These are phyloP conservation scores for Mungos mungo DNA, from an alignment of 2,113 vertebrate species.

Conservation along the genomic window DNA sequence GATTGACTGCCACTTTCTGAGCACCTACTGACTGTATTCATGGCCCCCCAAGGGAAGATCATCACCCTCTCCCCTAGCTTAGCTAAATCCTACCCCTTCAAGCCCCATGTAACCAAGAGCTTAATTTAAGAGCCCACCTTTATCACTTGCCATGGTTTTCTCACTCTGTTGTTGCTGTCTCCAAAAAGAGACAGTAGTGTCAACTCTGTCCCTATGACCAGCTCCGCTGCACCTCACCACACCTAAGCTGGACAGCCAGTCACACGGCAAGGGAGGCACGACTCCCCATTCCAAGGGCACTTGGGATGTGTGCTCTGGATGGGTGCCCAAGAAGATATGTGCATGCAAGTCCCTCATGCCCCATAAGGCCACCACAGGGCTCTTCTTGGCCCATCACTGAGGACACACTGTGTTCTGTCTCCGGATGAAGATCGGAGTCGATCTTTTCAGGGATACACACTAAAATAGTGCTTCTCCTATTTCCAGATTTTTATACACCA, in stretches of 20 bases:
- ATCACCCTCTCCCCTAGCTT: background rate
- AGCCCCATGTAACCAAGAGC: background rate
- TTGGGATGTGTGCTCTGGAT: background rate
- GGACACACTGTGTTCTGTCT: background rate
- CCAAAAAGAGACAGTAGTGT: slow-evolving; percentile 37
- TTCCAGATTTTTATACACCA: background rate
- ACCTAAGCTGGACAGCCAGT: background rate
- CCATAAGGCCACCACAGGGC: background rate
- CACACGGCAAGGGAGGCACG: background rate
- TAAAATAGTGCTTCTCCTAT: background rate
- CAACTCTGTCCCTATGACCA: background rate
- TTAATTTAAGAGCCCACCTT: slow-evolving; percentile 37
- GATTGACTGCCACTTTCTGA: background rate
- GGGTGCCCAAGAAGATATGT: background rate
- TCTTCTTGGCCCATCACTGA: background rate
- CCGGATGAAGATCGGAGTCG: background rate
- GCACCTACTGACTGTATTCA: background rate
- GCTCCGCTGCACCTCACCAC: background rate
- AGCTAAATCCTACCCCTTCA: background rate
- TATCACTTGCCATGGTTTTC: slow-evolving; percentile 5
- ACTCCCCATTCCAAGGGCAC: background rate
- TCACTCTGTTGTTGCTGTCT: background rate
- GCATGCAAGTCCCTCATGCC: background rate
- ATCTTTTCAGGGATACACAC: background rate
- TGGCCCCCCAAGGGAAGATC: background rate